phyloP scores from a whole-genome alignment of 2,113 vertebrate genomes.

The Gorilla gorilla region DNA sequence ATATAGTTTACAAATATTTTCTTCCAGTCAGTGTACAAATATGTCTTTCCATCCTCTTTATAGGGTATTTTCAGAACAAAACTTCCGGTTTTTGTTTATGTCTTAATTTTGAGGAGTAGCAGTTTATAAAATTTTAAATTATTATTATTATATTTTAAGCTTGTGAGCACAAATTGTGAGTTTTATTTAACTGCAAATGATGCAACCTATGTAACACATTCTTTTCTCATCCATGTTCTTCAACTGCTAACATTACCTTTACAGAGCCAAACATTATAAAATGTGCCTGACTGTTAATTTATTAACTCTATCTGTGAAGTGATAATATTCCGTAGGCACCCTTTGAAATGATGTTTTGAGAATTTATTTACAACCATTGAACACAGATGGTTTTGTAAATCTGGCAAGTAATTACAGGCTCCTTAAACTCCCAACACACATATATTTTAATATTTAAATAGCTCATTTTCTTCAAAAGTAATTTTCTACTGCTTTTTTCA shows the following conservation, averaged over 20 bases:
- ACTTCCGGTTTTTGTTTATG: not conserved
- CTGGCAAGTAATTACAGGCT: too few species aligned
- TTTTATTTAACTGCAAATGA: slow-evolving; percentile 36
- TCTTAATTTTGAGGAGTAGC: not conserved
- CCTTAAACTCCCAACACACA: too few species aligned
- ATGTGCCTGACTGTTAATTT: slow-evolving; percentile 66
- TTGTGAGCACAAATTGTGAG: not conserved
- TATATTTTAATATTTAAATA: too few species aligned
- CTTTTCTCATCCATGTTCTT: slow-evolving; percentile 9
- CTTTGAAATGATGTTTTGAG: not conserved
- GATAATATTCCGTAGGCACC: slow-evolving; percentile 62
- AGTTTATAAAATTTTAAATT: too few species aligned
- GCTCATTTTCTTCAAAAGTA: too few species aligned
- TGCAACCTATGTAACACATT: not conserved
- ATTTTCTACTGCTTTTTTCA: too few species aligned
- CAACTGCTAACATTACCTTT: not conserved
- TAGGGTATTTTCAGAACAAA: not conserved
- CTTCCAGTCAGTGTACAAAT: not conserved
- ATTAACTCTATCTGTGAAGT: slow-evolving; percentile 66
- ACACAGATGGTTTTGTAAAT: too few species aligned
- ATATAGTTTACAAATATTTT: not conserved
- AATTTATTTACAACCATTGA: too few species aligned
- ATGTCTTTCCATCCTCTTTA: not conserved
- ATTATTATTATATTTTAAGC: too few species aligned
- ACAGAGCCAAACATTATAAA: slow-evolving; percentile 22